Conservation (phyloP, 2,888 invertebrate genomes). For the Macrosoma leucophasiata region DNA sequence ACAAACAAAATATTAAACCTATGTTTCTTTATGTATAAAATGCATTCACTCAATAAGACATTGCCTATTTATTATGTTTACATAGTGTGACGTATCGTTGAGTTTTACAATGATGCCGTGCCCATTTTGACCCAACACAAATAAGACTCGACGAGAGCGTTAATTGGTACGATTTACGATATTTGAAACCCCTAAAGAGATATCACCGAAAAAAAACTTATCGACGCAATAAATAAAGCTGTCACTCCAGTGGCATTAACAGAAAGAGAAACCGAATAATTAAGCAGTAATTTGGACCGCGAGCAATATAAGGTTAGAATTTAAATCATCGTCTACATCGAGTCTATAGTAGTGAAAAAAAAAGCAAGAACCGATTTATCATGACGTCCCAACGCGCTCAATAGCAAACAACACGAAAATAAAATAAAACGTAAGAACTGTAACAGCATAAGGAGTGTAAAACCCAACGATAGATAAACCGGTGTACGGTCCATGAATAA, state of each 20-base stretch:
- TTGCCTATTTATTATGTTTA: slow-evolving; percentile 65
- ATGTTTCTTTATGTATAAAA: slow-evolving; percentile 67
- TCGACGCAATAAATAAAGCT: too few relatives aligned
- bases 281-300: too few relatives aligned
- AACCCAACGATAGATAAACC: slow-evolving; percentile 71
- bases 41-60: slow-evolving; percentile 72
- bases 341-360: slow-evolving; percentile 58
- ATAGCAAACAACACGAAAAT: slow-evolving; percentile 60
- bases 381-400: slow-evolving; percentile 63
- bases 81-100: slow-evolving; percentile 65
- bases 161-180: too few relatives aligned
- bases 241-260: too few relatives aligned
- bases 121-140: slow-evolving; percentile 36
- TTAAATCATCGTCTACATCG: slow-evolving; percentile 53
- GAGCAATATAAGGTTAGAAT: slow-evolving; percentile 45
- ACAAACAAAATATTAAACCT: slow-evolving; percentile 69
- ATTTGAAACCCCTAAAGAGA: too few relatives aligned
- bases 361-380: slow-evolving; percentile 68
- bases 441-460: slow-evolving; percentile 66
- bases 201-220: too few relatives aligned
- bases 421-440: slow-evolving; percentile 51
- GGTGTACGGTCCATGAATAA: slow-evolving; percentile 62
- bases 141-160: slow-evolving; percentile 27
- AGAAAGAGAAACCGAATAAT: slow-evolving; percentile 12
- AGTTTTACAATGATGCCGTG: slow-evolving; percentile 60